These are phyloP conservation scores for Pelobates cultripes DNA, from an alignment of 2,797 vertebrate genomes.

Conservation along the genomic window DNA sequence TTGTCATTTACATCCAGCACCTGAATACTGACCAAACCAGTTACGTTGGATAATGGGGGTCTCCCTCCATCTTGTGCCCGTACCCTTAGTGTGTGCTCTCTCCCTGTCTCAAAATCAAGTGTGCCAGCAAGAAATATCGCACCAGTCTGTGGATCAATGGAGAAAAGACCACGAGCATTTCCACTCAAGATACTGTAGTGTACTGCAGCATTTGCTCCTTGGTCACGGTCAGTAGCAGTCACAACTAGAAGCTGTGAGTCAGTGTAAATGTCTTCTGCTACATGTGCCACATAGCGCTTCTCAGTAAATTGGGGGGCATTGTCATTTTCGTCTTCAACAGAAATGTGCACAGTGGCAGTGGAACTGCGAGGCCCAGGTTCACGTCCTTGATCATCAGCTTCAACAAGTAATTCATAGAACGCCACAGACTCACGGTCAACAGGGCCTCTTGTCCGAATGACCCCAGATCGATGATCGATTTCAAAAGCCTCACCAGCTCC, in stretches of 20 bases:
- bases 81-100: slow-evolving; percentile 89
- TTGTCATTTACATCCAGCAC: slow-evolving; percentile 94
- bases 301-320: slow-evolving; percentile 92
- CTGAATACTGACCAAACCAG: slow-evolving; percentile 88
- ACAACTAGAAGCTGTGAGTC: slow-evolving; percentile 85
- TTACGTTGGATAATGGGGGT: slow-evolving; percentile 92
- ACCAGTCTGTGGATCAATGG: slow-evolving; percentile 91
- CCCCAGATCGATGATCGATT: slow-evolving; percentile 89
- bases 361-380: slow-evolving; percentile 87
- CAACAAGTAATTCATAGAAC: slow-evolving; percentile 83
- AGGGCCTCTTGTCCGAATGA: slow-evolving; percentile 87
- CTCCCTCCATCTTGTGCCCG: slow-evolving; percentile 92
- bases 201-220: slow-evolving; percentile 87
- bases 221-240: slow-evolving; percentile 86
- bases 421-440: slow-evolving; percentile 89
- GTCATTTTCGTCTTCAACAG: slow-evolving; percentile 94
- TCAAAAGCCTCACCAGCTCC: slow-evolving; percentile 82
- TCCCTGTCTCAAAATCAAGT: slow-evolving; percentile 90
- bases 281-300: slow-evolving; percentile 88
- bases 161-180: slow-evolving; percentile 93
- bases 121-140: slow-evolving; percentile 89
- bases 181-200: slow-evolving; percentile 98
- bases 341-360: slow-evolving; percentile 84
- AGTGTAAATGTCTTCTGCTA: slow-evolving; percentile 84
- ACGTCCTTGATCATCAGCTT: slow-evolving; percentile 89